Base-by-base conservation (phyloP, 1,140 invertebrate species). In the Olivierus martensii region DNA sequence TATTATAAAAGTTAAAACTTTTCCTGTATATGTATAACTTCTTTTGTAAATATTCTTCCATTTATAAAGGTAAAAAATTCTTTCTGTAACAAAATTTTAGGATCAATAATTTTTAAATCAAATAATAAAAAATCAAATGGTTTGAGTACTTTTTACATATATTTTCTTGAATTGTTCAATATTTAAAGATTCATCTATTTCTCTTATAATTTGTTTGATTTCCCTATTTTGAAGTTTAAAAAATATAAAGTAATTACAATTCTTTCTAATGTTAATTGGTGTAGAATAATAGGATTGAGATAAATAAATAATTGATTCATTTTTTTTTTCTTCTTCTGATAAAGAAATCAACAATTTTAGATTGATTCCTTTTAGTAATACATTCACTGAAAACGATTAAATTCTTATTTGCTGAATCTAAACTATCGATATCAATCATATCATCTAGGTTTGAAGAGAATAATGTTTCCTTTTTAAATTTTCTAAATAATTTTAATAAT, bases 201-300 rank as follows among this genome's bases (percentile, higher is more conserved):
- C 22, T 28, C 22, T 3, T 3, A 28, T 28, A 3, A 28, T 28
- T 28, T 28, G 22, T 28, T 7, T 28, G 7, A 28, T 28, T 28
- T 28, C 22, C 7, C 22, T 28, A 7, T 28, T 7, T 28, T 28
- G 22, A 28, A 7, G 22, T 28, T 28, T 28, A 28, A 28, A 28
- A 7, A 28, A 28, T 28, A 28, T 28, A 7, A 28, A 28, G 7
- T 28, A 28, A 28, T 28, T 28, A 28, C 22, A 28, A 7, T 54
- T 49, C 14, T 18, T 46, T 41, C 21, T 34, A 14, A 46, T 52
- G 35, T 38, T 41, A 9, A 36, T 46, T 7, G 51, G 19, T 12
- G 35, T 52, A 9, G 12, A 39, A 41, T 46, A 52, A 46, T 52
- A 41, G 10, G 34, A 52, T 11, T 52, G 51, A 21, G 21, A 35